A percentile compares a stretch with the other conserved stretches of the same genome.
These are phyloP conservation scores for Pogona vitticeps DNA, from an alignment of 2,113 vertebrate genomes.

Conservation along the genomic window DNA sequence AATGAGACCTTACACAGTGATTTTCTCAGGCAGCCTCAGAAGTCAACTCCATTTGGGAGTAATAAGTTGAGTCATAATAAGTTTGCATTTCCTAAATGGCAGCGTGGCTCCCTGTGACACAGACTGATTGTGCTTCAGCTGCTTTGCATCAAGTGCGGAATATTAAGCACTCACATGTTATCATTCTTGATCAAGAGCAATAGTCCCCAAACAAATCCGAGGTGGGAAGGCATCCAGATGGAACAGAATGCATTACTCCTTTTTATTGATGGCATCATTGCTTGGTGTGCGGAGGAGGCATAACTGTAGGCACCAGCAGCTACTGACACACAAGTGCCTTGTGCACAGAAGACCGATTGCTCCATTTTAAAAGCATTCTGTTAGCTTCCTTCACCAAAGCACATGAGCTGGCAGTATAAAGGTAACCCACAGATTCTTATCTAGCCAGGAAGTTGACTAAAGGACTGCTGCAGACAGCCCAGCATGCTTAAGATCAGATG, in stretches of 20 bases:
- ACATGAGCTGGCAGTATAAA: not conserved
- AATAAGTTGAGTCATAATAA: conserved; percentile 31
- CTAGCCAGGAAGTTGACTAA: conserved; percentile 14
- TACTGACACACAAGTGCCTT: conserved; percentile 48
- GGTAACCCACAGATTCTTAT: conserved; percentile 35
- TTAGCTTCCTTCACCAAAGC: conserved; percentile 22
- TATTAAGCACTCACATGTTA: conserved; percentile 51
- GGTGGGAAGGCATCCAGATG: conserved; percentile 54
- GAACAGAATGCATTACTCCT: conserved; percentile 50
- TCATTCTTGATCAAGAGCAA: conserved; percentile 63
- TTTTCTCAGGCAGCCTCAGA: conserved; percentile 27
- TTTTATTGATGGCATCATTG: conserved; percentile 70
- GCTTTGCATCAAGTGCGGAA: conserved; percentile 51
- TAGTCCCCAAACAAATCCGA: conserved; percentile 65
- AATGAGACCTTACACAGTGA: not conserved
- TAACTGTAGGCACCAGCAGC: conserved; percentile 58
- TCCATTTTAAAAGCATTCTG: conserved; percentile 68
- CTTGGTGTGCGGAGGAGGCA: conserved; percentile 65
- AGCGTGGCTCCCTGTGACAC: conserved; percentile 50
- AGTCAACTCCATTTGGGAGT: conserved; percentile 19
- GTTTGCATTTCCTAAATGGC: not conserved
- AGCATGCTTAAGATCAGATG: not conserved
- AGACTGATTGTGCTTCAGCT: conserved; percentile 48
- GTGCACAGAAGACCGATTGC: conserved; percentile 70
- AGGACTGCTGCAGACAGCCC: not conserved